phyloP scores from a whole-genome alignment of 2,888 invertebrate species.

The Sinodicranocentrus sp. region DNA sequence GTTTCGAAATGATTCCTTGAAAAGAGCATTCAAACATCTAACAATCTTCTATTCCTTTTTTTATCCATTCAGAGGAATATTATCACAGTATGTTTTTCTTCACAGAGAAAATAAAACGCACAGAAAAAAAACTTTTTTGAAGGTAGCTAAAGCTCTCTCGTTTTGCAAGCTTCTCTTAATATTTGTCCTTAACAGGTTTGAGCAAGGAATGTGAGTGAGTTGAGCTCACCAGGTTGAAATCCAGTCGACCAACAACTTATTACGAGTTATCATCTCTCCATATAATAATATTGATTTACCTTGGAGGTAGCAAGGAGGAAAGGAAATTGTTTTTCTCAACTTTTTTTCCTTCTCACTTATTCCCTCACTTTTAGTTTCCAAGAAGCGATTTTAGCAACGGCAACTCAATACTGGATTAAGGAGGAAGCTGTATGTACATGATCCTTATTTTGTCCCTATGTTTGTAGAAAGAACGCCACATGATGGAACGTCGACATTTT shows the following conservation, averaged over 20 bases:
- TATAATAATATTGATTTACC: conserved; percentile 44
- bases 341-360: conserved; percentile 37
- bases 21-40: too few relatives aligned
- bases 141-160: not conserved
- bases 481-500: not conserved
- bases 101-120: not conserved
- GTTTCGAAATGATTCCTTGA: too few relatives aligned
- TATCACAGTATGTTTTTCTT: not conserved
- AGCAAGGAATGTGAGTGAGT: not conserved
- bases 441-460: too few relatives aligned
- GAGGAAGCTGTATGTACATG: not conserved
- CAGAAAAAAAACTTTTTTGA: not conserved
- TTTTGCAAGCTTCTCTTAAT: not conserved
- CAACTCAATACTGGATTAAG: not conserved
- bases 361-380: conserved; percentile 34
- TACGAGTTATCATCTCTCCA: conserved; percentile 48
- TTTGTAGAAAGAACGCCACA: too few relatives aligned
- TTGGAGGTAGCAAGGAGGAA: conserved; percentile 15
- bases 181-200: too few relatives aligned
- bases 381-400: conserved; percentile 1
- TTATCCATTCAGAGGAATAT: not conserved
- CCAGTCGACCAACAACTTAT: conserved; percentile 43
- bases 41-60: too few relatives aligned
- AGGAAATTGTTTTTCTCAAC: conserved; percentile 64
- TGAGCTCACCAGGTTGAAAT: too few relatives aligned